Conservation (phyloP, 1,140 invertebrate species). For the Hypsibius dujardini region DNA sequence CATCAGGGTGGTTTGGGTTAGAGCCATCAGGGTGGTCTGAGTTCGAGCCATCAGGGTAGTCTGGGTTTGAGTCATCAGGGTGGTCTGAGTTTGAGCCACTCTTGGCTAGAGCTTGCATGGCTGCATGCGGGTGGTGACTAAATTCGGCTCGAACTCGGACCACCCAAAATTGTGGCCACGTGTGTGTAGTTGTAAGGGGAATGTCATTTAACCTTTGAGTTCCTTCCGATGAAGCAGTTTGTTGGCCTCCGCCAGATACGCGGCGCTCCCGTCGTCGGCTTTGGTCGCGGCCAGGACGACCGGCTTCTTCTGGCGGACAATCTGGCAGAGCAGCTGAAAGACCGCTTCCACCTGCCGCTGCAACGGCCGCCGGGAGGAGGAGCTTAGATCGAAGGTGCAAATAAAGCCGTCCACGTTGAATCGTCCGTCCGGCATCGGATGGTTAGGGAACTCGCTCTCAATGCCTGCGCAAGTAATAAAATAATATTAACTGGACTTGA, state of each 20-base stretch:
- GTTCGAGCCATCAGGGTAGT: no score
- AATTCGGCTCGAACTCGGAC: no score
- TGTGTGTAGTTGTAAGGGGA: no score
- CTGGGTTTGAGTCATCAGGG: no score
- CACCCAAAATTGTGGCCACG: no score
- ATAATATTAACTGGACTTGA: neutral
- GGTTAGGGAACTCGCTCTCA: slow-evolving; percentile 87
- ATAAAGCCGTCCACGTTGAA: slow-evolving; percentile 85
- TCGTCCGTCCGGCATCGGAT: slow-evolving; percentile 76
- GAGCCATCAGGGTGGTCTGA: no score
- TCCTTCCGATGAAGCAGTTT: slow-evolving; percentile 71
- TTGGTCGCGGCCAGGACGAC: slow-evolving; percentile 86
- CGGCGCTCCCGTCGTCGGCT: slow-evolving; percentile 76
- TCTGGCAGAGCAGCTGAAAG: slow-evolving; percentile 28
- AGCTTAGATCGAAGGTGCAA: slow-evolving; percentile 72
- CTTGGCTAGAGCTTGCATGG: no score
- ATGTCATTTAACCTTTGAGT: slow-evolving; percentile 47
- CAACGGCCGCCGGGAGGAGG: slow-evolving; percentile 3
- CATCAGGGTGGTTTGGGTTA: no score
- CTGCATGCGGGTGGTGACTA: no score
- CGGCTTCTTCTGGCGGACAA: slow-evolving; percentile 58
- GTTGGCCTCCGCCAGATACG: slow-evolving; percentile 71
- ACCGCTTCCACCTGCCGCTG: slow-evolving; percentile 32
- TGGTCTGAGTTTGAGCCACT: no score
- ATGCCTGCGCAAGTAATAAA: slow-evolving; percentile 32